phyloP scores from a whole-genome alignment of 2,888 invertebrate genomes.

The Crossocerus cetratus region DNA sequence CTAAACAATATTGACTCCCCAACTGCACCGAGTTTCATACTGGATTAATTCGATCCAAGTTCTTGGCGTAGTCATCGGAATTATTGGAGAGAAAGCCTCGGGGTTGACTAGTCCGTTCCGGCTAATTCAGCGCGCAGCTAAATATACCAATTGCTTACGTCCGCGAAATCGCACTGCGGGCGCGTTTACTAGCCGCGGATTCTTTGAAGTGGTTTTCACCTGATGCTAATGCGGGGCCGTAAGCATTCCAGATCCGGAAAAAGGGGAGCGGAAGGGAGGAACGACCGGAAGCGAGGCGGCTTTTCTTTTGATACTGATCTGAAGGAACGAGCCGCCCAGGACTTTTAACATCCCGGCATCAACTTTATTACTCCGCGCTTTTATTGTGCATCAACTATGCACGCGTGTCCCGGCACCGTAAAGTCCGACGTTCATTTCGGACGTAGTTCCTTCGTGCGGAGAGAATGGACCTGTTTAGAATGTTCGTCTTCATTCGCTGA shows the following conservation, averaged over 20 bases:
- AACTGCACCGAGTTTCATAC: no score
- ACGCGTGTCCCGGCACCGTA: no score
- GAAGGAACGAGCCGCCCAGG: conserved; percentile 6
- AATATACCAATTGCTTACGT: not conserved
- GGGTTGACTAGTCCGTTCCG: no score
- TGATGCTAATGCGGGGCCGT: conserved; percentile 66
- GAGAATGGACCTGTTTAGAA: no score
- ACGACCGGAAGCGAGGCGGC: conserved; percentile 65
- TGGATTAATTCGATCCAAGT: no score
- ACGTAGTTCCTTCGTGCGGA: not conserved
- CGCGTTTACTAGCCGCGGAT: conserved; percentile 21
- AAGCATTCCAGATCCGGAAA: conserved; percentile 42
- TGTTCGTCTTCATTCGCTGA: not conserved
- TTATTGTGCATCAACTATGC: no score
- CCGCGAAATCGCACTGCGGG: conserved; percentile 6
- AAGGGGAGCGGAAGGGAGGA: conserved; percentile 50
- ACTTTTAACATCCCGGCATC: no score
- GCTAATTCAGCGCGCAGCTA: not conserved
- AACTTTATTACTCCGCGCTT: no score
- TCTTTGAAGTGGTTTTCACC: conserved; percentile 65
- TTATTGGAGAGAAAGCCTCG: no score
- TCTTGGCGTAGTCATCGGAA: no score
- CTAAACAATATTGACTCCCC: no score
- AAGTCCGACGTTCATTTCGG: not conserved
- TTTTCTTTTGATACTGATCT: conserved; percentile 44